A percentile compares a stretch with the other conserved stretches of the same genome.
Conservation (phyloP, 1,140 invertebrate genomes). For the Bombus confusus region DNA sequence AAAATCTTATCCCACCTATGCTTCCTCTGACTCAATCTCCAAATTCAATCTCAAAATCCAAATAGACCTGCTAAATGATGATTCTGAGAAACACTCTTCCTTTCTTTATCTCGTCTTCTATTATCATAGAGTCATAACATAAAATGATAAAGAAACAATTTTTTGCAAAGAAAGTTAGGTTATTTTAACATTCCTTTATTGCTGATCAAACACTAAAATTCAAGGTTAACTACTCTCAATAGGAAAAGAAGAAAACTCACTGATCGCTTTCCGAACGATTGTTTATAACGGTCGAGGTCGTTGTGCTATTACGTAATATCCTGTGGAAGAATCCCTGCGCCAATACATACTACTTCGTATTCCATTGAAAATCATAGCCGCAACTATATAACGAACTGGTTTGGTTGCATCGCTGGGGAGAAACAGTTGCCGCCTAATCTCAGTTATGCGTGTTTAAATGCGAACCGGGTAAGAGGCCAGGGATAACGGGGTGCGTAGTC, state of each 20-base stretch:
- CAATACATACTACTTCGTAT: not conserved
- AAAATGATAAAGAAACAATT: not conserved
- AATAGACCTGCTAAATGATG: not conserved
- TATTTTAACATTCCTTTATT: not conserved
- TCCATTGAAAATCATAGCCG: slow-evolving; percentile 14
- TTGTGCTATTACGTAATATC: slow-evolving; percentile 21
- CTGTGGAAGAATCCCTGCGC: not conserved
- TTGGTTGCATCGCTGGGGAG: not conserved
- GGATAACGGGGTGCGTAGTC: slow-evolving; percentile 37
- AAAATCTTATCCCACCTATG: not conserved
- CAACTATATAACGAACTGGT: not conserved
- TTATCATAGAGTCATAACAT: not conserved
- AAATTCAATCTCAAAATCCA: too few relatives aligned
- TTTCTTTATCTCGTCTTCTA: not conserved
- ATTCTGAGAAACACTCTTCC: not conserved
- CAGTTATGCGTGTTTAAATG: slow-evolving; percentile 44
- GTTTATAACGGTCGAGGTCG: slow-evolving; percentile 28
- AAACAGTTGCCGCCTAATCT: slow-evolving; percentile 33
- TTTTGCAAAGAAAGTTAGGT: too few relatives aligned
- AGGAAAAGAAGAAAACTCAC: not conserved
- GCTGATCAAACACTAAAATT: not conserved
- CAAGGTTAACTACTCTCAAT: not conserved
- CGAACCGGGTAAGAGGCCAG: slow-evolving; percentile 4
- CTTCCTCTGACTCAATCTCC: not conserved
- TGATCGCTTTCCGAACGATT: not conserved